Conservation (phyloP, 2,113 vertebrate species). For the Tachuris rubrigastra region DNA sequence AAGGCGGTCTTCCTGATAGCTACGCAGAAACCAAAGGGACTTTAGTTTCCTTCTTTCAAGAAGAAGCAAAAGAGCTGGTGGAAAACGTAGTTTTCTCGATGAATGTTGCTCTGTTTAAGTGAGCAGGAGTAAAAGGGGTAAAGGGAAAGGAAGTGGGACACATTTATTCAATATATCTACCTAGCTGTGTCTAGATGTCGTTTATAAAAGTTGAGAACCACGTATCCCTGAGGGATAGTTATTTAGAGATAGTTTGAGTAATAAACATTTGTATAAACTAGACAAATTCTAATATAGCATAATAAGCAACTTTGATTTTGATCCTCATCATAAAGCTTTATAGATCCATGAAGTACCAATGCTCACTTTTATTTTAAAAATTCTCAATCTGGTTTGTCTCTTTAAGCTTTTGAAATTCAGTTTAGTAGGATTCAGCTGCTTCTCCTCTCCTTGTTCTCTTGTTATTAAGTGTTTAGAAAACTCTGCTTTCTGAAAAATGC, state of each 20-base stretch:
- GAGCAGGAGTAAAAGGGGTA: background rate
- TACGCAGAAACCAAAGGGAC: background rate
- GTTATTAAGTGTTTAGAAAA: conserved; percentile 36
- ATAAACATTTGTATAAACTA: background rate
- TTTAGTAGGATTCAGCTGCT: background rate
- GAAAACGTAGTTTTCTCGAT: background rate
- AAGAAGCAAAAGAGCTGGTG: background rate
- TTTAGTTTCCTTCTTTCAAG: conserved; percentile 16
- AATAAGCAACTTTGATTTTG: background rate
- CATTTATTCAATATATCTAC: background rate
- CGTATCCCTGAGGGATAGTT: background rate
- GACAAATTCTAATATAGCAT: background rate
- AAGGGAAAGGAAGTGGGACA: background rate
- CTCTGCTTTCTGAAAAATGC: conserved; percentile 46
- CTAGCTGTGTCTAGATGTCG: background rate
- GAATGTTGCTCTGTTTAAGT: background rate
- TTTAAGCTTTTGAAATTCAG: background rate
- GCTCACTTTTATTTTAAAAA: background rate
- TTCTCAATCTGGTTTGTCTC: background rate
- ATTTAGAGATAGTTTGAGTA: background rate
- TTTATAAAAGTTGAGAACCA: background rate
- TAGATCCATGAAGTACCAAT: background rate
- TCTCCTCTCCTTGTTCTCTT: background rate
- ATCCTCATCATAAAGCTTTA: background rate
- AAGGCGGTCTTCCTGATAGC: background rate